A percentile compares a stretch with the other conserved stretches of the same genome.
phyloP scores from a whole-genome alignment of 2,888 invertebrate species.

The Scelioninae gen. 1 region DNA sequence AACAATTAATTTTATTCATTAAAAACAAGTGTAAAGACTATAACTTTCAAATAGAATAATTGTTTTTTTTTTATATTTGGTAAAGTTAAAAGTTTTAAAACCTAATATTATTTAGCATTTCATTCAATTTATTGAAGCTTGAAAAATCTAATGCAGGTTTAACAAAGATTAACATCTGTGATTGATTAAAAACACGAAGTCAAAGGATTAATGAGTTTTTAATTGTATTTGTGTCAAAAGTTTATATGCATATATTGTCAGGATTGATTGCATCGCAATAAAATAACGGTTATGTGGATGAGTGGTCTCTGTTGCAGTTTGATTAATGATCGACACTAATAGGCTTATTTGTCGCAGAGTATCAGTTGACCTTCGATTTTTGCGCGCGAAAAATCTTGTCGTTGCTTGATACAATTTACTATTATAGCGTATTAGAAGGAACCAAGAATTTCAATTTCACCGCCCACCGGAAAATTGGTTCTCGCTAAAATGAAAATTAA shows the following conservation, averaged over 20 bases:
- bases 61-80: too few species aligned
- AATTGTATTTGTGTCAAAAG: conserved; percentile 17
- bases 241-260: conserved; percentile 13
- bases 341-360: conserved; percentile 69
- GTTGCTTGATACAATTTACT: neutral
- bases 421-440: conserved; percentile 5
- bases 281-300: conserved; percentile 47
- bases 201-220: conserved; percentile 28
- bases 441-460: conserved; percentile 27
- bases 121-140: too few species aligned
- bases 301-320: conserved; percentile 62
- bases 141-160: too few species aligned
- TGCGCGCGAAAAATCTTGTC: conserved; percentile 15
- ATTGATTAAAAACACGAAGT: too few species aligned
- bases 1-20: too few species aligned
- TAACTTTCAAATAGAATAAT: too few species aligned
- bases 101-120: too few species aligned
- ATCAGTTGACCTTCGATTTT: conserved; percentile 35
- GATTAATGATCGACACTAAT: conserved; percentile 70
- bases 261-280: conserved; percentile 38
- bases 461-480: neutral
- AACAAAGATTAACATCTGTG: too few species aligned
- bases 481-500: too few species aligned
- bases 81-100: too few species aligned
- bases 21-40: too few species aligned